Evolutionary conservation across 2,888 invertebrate species (phyloP).

Genomic region (Lasioglossum lativentre): DNA sequence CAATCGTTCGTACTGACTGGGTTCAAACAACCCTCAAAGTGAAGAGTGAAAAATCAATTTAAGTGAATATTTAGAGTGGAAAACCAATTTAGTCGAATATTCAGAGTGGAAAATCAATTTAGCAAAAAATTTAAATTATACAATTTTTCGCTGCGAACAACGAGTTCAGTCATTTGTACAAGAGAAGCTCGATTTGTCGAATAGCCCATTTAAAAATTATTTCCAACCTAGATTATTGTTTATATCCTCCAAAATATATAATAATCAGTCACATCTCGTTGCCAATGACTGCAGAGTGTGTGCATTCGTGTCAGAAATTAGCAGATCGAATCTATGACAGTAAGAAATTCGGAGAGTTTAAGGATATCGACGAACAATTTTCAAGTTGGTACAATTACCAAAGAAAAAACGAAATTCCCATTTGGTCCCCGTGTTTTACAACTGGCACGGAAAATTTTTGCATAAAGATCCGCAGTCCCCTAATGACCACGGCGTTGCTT

Average conservation of each 20-base stretch:
- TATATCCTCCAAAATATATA: background rate
- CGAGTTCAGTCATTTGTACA: background rate
- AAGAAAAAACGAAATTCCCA: background rate
- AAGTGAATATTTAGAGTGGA: background rate
- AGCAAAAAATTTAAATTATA: background rate
- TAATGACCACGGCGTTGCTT: background rate
- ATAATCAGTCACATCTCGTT: background rate
- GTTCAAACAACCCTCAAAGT: background rate
- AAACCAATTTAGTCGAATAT: background rate
- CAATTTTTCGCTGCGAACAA: background rate
- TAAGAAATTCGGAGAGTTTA: background rate
- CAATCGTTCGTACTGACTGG: background rate
- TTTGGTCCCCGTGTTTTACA: background rate
- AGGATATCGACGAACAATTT: background rate
- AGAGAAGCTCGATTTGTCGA: background rate
- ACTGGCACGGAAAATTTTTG: background rate
- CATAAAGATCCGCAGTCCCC: background rate
- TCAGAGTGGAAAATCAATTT: constrained; percentile 6
- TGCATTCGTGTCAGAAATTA: background rate
- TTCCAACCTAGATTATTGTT: background rate
- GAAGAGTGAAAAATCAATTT: background rate
- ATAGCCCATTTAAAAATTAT: background rate
- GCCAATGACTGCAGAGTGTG: background rate
- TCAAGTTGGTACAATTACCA: background rate
- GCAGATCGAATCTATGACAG: background rate